phyloP scores from a whole-genome alignment of 2,888 invertebrate species.

The Lithophane ornitopus region DNA sequence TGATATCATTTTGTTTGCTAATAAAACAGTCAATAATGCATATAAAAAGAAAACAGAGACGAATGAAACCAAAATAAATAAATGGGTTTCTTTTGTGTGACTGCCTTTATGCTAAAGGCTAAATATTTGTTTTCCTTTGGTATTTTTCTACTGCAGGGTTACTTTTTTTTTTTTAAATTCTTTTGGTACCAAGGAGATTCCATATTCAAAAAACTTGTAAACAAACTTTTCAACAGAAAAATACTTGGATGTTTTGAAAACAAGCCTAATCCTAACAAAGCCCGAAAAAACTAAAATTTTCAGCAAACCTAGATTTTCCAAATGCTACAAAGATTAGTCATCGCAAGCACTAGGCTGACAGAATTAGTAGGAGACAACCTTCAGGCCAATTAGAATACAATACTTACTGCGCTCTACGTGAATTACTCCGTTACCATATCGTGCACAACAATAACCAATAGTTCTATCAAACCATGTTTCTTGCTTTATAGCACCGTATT shows the following conservation, averaged over 20 bases:
- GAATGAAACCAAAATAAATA: background rate
- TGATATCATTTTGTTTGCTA: background rate
- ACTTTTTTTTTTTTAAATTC: background rate
- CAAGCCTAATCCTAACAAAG: background rate
- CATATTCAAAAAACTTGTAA: constrained; percentile 40
- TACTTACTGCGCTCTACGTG: constrained; percentile 61
- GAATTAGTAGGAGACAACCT: constrained; percentile 57
- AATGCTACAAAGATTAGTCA: constrained; percentile 39
- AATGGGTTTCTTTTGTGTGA: background rate
- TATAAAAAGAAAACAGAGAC: background rate
- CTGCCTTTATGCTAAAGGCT: background rate
- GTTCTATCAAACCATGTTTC: constrained; percentile 27
- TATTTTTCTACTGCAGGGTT: background rate
- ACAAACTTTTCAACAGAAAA: constrained; percentile 23
- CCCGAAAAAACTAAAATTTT: background rate
- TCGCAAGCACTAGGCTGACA: constrained; percentile 27
- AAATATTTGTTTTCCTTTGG: background rate
- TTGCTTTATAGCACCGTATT: constrained; percentile 40
- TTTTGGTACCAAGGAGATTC: background rate
- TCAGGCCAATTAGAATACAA: constrained; percentile 68
- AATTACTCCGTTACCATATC: constrained; percentile 45
- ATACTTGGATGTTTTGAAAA: constrained; percentile 8
- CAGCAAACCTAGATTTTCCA: background rate
- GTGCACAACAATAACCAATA: constrained; percentile 29
- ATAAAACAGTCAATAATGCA: background rate